Evolutionary conservation across 2,888 invertebrate genomes (phyloP), one percentile per base, ranked within the genome.

Genomic region (Lithodes maja): DNA sequence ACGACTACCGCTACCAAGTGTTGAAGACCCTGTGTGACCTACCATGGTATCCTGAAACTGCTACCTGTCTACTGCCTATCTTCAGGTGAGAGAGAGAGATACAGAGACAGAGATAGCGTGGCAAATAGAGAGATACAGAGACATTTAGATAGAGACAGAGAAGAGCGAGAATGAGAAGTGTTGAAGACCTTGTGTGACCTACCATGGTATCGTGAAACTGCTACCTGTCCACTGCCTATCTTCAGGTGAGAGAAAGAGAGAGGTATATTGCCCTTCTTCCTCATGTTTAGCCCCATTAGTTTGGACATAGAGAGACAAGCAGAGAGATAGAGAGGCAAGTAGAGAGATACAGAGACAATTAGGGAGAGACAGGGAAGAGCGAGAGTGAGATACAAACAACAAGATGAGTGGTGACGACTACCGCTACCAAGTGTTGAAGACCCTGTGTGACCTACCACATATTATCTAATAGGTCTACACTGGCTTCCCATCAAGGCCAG

Each of bases 11-110:
- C 5, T 87, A 90, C 55, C 83, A 87, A 17, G 74, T 85, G 1
- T 78, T 91, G 50, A 85, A 86, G 50, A 83, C 85, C 1, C 68
- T 91, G 1, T 91, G 90, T 78, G 90, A 90, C 15, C 77, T 83
- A 0, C 17, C 79, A 0, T 90, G 90, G 91, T 80, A 71, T 68
- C 86, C 87, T 69, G 82, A 88, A 52, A 85, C 90, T 50, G 75
- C 90, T 55, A 86, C 85, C 12, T 84, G 89, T 54, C 86, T 91
- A 50, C 71, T 90, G 2, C 85, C 89, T 33, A 86, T 90, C 9
- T 83, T 91, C 55, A 90, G 74, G 90, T 90, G 33, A 68, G 83
- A 61, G 12, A 17, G 33, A 33, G 33, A 71, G 3, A 3, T 71
- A 3, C 33, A 71, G 71, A 3, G 15, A 9, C 33, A 33, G 33